These are phyloP conservation scores for Lysiphlebus fabarum DNA, from an alignment of 1,140 invertebrate genomes.

Conservation along the genomic window DNA sequence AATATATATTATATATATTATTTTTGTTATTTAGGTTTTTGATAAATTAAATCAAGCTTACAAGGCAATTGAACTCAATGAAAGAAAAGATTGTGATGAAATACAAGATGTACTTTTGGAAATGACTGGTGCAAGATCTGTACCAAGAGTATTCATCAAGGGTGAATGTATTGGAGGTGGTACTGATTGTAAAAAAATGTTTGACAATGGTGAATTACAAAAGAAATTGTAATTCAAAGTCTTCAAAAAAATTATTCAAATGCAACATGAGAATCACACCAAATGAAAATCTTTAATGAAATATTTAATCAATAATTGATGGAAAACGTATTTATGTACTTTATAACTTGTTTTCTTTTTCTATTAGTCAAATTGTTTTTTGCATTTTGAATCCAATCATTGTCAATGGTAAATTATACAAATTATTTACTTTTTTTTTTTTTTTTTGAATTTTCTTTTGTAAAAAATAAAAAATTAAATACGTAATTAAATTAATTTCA, in stretches of 20 bases:
- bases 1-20: conserved; percentile 4
- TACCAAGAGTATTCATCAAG: conserved; percentile 89
- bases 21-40: conserved; percentile 61
- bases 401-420: too few species aligned
- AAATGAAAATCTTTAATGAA: too few species aligned
- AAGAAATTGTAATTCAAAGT: conserved; percentile 34
- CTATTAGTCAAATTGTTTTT: too few species aligned
- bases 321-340: neutral
- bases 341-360: too few species aligned
- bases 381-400: too few species aligned
- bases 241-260: too few species aligned
- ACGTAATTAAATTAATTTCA: too few species aligned
- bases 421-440: too few species aligned
- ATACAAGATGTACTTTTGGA: conserved; percentile 76
- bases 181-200: conserved; percentile 74
- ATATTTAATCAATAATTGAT: neutral
- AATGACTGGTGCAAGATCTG: conserved; percentile 82
- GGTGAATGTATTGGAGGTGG: conserved; percentile 90
- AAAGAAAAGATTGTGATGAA: conserved; percentile 68
- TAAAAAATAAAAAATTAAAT: too few species aligned
- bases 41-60: conserved; percentile 68
- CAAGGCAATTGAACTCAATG: conserved; percentile 78
- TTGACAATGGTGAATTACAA: conserved; percentile 61
- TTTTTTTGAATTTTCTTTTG: too few species aligned
- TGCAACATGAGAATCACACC: too few species aligned